phyloP scores from a whole-genome alignment of 2,113 vertebrate species.

The Tor tambroides region DNA sequence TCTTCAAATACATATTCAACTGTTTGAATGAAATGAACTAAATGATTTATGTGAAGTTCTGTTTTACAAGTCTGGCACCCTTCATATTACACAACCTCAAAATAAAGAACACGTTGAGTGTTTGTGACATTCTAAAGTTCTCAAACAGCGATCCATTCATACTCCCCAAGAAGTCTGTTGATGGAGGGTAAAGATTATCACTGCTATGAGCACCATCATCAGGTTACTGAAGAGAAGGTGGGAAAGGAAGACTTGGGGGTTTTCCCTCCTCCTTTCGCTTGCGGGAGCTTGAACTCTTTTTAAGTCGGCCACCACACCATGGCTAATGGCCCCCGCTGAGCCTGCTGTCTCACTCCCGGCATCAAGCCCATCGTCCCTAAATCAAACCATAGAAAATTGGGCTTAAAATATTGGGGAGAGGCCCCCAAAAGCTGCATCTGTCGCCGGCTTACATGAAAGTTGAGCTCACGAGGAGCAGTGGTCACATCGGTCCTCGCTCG shows the following conservation, averaged over 20 bases:
- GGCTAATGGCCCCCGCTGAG: conserved; percentile 83
- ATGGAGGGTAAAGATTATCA: conserved; percentile 23
- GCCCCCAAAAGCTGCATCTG: conserved; percentile 75
- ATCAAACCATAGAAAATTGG: conserved; percentile 69
- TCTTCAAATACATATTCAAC: background rate
- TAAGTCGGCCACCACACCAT: conserved; percentile 83
- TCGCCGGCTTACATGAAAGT: conserved; percentile 77
- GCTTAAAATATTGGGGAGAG: conserved; percentile 76
- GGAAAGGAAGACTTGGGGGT: conserved; percentile 24
- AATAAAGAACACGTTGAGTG: background rate
- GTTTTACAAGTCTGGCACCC: background rate
- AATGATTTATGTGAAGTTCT: background rate
- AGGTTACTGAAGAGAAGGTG: conserved; percentile 31
- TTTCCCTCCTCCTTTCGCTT: conserved; percentile 44
- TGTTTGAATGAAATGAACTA: background rate
- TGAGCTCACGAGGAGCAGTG: conserved; percentile 66
- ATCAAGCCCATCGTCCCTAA: conserved; percentile 63
- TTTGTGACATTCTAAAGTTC: background rate
- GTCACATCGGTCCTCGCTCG: conserved; percentile 34
- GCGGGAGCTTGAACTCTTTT: conserved; percentile 70
- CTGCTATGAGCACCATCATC: conserved; percentile 36
- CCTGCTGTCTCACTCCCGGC: conserved; percentile 74
- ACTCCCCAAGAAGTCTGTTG: background rate
- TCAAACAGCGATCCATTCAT: background rate
- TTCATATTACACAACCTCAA: background rate